A percentile compares a stretch with the other conserved stretches of the same genome.
Evolutionary conservation across 1,140 invertebrate genomes (phyloP).

Genomic region (Anoplolepis gracilipes): DNA sequence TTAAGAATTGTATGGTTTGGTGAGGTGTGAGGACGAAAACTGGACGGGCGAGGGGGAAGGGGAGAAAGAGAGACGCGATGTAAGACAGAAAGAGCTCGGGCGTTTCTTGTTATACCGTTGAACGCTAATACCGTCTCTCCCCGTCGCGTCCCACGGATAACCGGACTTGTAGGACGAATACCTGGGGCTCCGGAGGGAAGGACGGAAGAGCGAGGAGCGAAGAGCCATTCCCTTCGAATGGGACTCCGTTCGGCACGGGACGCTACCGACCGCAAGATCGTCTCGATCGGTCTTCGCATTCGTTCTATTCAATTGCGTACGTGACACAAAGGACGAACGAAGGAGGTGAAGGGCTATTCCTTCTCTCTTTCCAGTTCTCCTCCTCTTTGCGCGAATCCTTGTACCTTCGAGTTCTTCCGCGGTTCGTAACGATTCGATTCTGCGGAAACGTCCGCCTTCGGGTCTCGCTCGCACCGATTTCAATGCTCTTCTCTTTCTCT

Average conservation of each 20-base stretch:
- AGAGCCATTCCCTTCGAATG: slow-evolving; percentile 55
- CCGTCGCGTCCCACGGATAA: neutral
- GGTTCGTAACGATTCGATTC: slow-evolving; percentile 31
- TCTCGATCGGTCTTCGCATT: slow-evolving; percentile 67
- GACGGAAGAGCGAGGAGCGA: slow-evolving; percentile 20
- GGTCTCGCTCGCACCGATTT: slow-evolving; percentile 27
- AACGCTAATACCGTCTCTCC: slow-evolving; percentile 66
- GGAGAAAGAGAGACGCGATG: neutral
- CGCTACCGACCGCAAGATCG: slow-evolving; percentile 70
- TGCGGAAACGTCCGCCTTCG: slow-evolving; percentile 20
- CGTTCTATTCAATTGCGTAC: slow-evolving; percentile 71
- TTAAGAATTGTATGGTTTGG: slow-evolving; percentile 13
- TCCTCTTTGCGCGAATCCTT: neutral
- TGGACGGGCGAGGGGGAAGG: slow-evolving; percentile 4
- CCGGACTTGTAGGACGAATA: slow-evolving; percentile 60
- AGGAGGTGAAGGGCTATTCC: slow-evolving; percentile 5
- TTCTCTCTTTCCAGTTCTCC: neutral
- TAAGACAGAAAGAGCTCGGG: slow-evolving; percentile 57
- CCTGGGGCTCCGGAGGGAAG: slow-evolving; percentile 4
- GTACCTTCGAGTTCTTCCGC: slow-evolving; percentile 24
- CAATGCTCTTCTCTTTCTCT: neutral
- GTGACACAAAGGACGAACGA: slow-evolving; percentile 61
- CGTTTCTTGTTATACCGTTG: slow-evolving; percentile 72
- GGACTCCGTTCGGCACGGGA: slow-evolving; percentile 45
- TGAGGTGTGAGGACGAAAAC: slow-evolving; percentile 57